A percentile compares a stretch with the other conserved stretches of the same genome.
These are phyloP conservation scores for Cyclopterus lumpus DNA, from an alignment of 2,797 vertebrate genomes.

Conservation along the genomic window DNA sequence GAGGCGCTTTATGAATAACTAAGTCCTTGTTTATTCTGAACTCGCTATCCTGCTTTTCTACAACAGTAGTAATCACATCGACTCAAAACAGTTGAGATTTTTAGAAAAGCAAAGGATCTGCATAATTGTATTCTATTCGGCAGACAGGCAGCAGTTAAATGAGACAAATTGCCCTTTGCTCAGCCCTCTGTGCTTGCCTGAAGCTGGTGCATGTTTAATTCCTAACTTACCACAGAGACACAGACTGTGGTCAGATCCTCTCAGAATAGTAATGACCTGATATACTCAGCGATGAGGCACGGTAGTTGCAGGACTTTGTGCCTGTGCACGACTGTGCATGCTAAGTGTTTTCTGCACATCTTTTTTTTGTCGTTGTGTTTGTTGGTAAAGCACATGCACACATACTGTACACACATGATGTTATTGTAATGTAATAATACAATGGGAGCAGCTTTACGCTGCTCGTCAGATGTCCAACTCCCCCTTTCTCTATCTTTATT, in stretches of 20 bases:
- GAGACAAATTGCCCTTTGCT: slow-evolving; percentile 76
- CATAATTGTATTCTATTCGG: slow-evolving; percentile 59
- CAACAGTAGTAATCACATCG: slow-evolving; percentile 38
- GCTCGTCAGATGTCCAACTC: not conserved
- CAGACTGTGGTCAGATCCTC: slow-evolving; percentile 50
- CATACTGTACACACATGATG: not conserved
- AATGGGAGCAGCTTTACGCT: not conserved
- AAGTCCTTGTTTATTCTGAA: slow-evolving; percentile 6
- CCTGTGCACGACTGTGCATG: slow-evolving; percentile 8
- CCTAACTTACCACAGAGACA: slow-evolving; percentile 59
- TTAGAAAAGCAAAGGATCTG: slow-evolving; percentile 56
- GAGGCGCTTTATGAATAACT: not conserved
- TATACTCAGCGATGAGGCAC: slow-evolving; percentile 40
- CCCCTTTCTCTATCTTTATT: not conserved
- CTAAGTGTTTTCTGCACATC: not conserved
- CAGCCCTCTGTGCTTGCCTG: slow-evolving; percentile 57
- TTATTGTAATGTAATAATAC: not conserved
- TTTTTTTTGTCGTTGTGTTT: not conserved
- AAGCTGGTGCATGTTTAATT: slow-evolving; percentile 73
- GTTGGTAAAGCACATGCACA: not conserved
- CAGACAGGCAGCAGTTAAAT: slow-evolving; percentile 69
- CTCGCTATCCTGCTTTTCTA: not conserved
- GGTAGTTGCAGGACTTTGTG: slow-evolving; percentile 12
- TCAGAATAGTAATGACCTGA: slow-evolving; percentile 72
- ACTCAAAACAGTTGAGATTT: slow-evolving; percentile 43